These are phyloP conservation scores for Nebria brevicollis DNA, from an alignment of 2,888 invertebrate genomes.

Conservation along the genomic window DNA sequence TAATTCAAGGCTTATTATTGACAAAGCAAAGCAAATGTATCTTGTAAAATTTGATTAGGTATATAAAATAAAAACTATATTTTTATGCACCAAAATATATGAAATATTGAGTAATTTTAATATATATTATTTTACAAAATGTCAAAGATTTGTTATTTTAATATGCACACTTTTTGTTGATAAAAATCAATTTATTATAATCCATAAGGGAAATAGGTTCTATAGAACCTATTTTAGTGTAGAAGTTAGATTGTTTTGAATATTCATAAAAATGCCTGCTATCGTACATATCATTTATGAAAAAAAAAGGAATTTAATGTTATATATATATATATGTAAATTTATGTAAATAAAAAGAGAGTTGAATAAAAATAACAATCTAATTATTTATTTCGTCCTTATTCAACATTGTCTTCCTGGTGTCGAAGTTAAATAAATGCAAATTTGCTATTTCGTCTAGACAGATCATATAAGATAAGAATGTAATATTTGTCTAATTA, in stretches of 20 bases:
- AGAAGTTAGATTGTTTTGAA: constrained; percentile 14
- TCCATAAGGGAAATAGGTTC: constrained; percentile 12
- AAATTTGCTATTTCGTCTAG: too few relatives aligned
- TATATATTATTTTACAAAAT: neutral
- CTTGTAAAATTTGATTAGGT: neutral
- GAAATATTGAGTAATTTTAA: neutral
- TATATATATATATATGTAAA: constrained; percentile 33
- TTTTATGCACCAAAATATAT: constrained; percentile 4
- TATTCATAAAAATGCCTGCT: constrained; percentile 39
- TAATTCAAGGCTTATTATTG: neutral
- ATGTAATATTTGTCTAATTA: too few relatives aligned
- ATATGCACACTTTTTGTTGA: constrained; percentile 18
- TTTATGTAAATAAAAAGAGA: constrained; percentile 38
- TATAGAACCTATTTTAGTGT: constrained; percentile 26
- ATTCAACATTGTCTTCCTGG: neutral
- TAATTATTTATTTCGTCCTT: neutral
- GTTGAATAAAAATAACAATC: constrained; percentile 29
- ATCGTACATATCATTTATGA: constrained; percentile 44
- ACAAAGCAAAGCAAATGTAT: neutral
- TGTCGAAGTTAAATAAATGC: too few relatives aligned
- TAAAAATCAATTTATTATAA: constrained; percentile 17
- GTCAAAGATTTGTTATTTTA: neutral
- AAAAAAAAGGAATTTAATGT: constrained; percentile 32
- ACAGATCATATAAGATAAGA: too few relatives aligned
- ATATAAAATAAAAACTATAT: neutral